phyloP scores from a whole-genome alignment of 2,888 invertebrate genomes.

The Nephrotoma flavescens region DNA sequence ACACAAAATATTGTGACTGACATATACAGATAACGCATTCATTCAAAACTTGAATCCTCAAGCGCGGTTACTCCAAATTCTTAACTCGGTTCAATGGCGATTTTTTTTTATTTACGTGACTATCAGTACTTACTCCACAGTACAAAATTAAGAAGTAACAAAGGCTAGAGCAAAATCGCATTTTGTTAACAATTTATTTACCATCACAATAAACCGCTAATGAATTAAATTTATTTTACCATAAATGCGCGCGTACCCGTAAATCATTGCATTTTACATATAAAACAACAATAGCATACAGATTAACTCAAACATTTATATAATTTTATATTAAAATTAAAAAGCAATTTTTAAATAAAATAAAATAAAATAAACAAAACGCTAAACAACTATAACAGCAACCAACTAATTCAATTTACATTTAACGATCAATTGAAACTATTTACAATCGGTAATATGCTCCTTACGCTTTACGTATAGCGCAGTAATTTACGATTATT shows the following conservation, averaged over 20 bases:
- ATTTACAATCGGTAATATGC: neutral
- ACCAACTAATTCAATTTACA: neutral
- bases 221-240: neutral
- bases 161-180: no score
- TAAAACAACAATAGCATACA: neutral
- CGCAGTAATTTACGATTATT: neutral
- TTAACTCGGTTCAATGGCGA: no score
- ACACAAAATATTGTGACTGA: no score
- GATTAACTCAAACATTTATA: neutral
- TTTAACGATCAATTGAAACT: neutral
- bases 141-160: no score
- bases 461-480: neutral
- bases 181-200: neutral
- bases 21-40: no score
- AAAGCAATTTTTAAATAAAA: neutral
- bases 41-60: no score
- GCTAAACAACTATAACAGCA: neutral
- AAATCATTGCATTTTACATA: neutral
- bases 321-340: neutral
- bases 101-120: no score
- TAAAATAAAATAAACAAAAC: neutral
- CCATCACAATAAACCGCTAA: neutral
- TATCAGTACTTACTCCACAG: no score
- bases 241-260: neutral
- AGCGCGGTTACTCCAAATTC: no score